Evolutionary conservation across 2,113 vertebrate species (phyloP).

Genomic region (Aythya baeri): DNA sequence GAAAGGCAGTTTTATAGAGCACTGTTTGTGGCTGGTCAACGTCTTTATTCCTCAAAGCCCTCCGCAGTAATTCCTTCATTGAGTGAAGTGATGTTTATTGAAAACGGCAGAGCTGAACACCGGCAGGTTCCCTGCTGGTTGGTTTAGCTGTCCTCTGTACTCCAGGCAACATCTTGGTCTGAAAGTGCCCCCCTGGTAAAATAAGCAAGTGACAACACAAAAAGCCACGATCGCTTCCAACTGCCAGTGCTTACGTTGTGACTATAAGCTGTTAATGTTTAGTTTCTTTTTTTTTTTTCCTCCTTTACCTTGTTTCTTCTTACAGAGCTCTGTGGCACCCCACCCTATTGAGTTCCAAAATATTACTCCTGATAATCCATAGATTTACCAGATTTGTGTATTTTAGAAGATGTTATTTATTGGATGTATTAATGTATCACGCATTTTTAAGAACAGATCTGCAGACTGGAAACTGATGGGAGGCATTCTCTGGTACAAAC

Average conservation of each 20-base stretch:
- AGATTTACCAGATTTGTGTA: neutral
- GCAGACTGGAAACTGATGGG: neutral
- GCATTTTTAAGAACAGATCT: neutral
- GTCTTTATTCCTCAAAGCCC: constrained; percentile 38
- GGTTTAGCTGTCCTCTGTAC: neutral
- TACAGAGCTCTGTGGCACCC: neutral
- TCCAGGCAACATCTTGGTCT: neutral
- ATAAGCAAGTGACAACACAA: constrained; percentile 4
- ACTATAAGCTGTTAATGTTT: neutral
- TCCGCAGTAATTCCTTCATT: constrained; percentile 40
- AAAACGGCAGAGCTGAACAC: constrained; percentile 38
- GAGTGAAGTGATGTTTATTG: constrained; percentile 10
- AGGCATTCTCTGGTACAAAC: neutral
- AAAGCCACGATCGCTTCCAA: neutral
- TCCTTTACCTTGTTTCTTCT: neutral
- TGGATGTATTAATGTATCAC: neutral
- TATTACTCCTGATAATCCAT: neutral
- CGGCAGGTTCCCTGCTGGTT: constrained; percentile 6
- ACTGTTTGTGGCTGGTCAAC: neutral
- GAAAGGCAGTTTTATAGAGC: constrained; percentile 12
- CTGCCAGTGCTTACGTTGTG: neutral
- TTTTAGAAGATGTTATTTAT: neutral
- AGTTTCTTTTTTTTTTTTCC: neutral
- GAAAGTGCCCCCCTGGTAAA: constrained; percentile 22
- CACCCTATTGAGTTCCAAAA: neutral